phyloP scores from a whole-genome alignment of 2,888 invertebrate genomes.

The Meloe dianella region DNA sequence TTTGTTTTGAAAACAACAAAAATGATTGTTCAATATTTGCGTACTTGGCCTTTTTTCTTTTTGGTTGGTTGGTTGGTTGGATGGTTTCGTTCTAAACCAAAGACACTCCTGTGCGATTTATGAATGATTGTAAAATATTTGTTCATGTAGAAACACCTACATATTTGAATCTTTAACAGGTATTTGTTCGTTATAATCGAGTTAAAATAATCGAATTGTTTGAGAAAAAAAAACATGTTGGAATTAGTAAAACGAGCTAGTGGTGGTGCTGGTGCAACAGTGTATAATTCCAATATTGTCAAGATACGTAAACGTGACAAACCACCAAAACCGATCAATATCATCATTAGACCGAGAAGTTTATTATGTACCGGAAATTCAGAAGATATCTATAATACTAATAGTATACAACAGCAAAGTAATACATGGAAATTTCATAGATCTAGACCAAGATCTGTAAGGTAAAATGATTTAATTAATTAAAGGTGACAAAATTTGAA shows the following conservation, averaged over 20 bases:
- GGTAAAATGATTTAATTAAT: slow-evolving; percentile 43
- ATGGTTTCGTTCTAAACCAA: neutral
- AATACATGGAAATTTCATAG: slow-evolving; percentile 58
- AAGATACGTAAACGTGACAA: slow-evolving; percentile 50
- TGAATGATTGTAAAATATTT: neutral
- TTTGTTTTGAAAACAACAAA: neutral
- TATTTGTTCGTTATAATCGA: slow-evolving; percentile 27
- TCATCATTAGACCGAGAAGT: slow-evolving; percentile 53
- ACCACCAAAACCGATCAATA: slow-evolving; percentile 40
- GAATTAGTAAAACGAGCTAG: slow-evolving; percentile 49
- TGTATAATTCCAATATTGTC: slow-evolving; percentile 42
- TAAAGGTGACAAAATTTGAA: too few species aligned
- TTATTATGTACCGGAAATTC: slow-evolving; percentile 51
- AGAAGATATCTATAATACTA: slow-evolving; percentile 48
- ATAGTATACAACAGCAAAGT: slow-evolving; percentile 53
- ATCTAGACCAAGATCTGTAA: slow-evolving; percentile 54
- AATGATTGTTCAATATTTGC: neutral
- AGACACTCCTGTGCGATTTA: neutral
- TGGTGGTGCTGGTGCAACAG: slow-evolving; percentile 36
- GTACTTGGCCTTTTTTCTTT: neutral
- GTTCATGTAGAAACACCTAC: slow-evolving; percentile 22
- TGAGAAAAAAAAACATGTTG: slow-evolving; percentile 40
- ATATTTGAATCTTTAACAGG: slow-evolving; percentile 26
- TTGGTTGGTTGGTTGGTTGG: too few species aligned
- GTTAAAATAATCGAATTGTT: neutral